Evolutionary conservation across 2,113 vertebrate genomes (phyloP).

Genomic region (Noturus placidus): DNA sequence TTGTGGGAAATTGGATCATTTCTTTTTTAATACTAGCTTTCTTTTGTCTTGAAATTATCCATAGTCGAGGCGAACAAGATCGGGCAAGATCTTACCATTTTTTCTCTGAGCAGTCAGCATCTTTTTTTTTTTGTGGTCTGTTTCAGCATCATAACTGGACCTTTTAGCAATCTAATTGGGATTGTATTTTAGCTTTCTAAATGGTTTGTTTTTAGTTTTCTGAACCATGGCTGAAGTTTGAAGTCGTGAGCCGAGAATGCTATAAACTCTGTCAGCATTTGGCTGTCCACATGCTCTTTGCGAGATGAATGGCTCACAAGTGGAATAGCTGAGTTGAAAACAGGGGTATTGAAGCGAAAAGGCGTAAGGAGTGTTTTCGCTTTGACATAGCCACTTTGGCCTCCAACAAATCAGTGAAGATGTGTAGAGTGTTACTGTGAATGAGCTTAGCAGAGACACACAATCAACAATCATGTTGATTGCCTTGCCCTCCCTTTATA

Average conservation of each 20-base stretch:
- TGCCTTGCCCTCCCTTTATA: not conserved
- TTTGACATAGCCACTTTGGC: not conserved
- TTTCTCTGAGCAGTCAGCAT: not conserved
- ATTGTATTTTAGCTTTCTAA: not conserved
- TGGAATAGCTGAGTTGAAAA: not conserved
- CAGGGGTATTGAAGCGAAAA: not conserved
- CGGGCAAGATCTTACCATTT: not conserved
- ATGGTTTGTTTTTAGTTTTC: slow-evolving; percentile 4
- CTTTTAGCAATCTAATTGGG: not conserved
- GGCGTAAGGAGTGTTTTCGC: not conserved
- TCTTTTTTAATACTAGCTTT: not conserved
- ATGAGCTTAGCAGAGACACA: not conserved
- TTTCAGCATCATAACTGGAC: not conserved
- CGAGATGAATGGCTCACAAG: not conserved
- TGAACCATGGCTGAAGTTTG: not conserved
- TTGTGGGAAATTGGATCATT: not conserved
- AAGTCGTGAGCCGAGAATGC: not conserved
- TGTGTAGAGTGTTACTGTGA: not conserved
- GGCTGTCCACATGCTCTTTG: not conserved
- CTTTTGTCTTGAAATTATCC: not conserved
- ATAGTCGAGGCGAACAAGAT: not conserved
- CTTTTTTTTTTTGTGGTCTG: not conserved
- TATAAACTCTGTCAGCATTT: not conserved
- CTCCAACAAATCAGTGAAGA: not conserved
- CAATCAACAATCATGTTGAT: not conserved